Base-by-base conservation (phyloP, 2,113 vertebrate species). In the Patagioenas fasciata region DNA sequence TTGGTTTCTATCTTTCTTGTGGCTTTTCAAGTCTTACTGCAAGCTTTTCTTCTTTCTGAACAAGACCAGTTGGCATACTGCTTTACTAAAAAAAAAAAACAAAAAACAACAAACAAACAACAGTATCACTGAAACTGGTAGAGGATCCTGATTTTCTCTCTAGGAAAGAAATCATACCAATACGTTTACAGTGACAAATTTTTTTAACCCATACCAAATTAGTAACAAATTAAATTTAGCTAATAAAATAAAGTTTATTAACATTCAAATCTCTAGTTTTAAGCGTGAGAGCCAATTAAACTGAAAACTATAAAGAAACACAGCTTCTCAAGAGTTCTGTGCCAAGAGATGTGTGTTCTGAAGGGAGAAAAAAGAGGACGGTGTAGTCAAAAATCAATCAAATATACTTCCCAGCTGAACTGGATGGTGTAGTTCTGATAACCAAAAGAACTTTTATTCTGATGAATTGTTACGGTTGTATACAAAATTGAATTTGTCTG, bases 1-100 rank as follows among this genome's bases (percentile, higher is more conserved):
- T 92, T 60, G 15, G 19, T 89, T 81, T 89, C 69, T 77, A 10
- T 57, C 7, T 65, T 75, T 60, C 64, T 85, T 91, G 78, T 48
- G 79, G 44, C 90, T 95, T 96, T 93, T 95, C 64, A 93, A 92
- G 91, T 64, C 73, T 81, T 54, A 29, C 36, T 54, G 24, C 65
- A 87, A 64, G 60, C 3, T 78, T 34, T 65, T 61, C 25, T 70
- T 50, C 38, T 57, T 44, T 53, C 57, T 84, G 14, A 92, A 62
- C 4, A 92, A 51, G 19, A 61, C 70, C 34, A 67, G 3, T 28
- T 84, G 32, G 4, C 26, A 62, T 47, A 38, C 15, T 28, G 20
- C 9, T 65, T 80, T 53, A 56, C 9, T 11, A 16, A 34, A 34
- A n/a, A 36, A 13, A n/a, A 13, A n/a, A 38, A 38, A 54, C 34